A percentile compares a stretch with the other conserved stretches of the same genome.
These are phyloP conservation scores for Erpobdella octoculata DNA, from an alignment of 2,888 invertebrate genomes.

Conservation along the genomic window DNA sequence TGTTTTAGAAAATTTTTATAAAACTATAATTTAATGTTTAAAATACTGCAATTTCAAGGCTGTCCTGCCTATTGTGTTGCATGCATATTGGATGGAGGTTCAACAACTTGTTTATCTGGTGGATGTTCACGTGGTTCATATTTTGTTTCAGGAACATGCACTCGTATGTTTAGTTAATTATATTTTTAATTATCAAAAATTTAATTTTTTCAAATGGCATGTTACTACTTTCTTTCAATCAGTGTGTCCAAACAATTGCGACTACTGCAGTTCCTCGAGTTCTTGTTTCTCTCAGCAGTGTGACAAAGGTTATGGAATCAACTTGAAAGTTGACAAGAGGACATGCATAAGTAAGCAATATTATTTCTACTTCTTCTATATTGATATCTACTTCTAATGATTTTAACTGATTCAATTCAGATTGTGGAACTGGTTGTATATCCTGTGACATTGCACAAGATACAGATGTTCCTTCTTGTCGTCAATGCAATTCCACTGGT, in stretches of 20 bases:
- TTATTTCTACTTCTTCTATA: too few relatives aligned
- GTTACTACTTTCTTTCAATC: too few relatives aligned
- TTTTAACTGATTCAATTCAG: too few relatives aligned
- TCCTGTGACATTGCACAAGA: constrained; percentile 6
- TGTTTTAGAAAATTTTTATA: too few relatives aligned
- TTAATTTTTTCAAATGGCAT: too few relatives aligned
- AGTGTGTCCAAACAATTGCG: constrained; percentile 24
- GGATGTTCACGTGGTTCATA: constrained; percentile 19
- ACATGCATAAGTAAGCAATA: constrained; percentile 22
- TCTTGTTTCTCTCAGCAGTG: constrained; percentile 28
- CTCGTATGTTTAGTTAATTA: too few relatives aligned
- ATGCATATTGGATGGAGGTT: constrained; percentile 26
- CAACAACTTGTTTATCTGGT: constrained; percentile 24
- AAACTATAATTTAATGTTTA: too few relatives aligned
- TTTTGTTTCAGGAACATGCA: background rate
- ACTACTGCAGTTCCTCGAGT: constrained; percentile 21
- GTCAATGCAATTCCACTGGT: constrained; percentile 11
- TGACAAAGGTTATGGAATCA: constrained; percentile 29
- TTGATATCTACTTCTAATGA: too few relatives aligned
- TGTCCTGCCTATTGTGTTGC: constrained; percentile 26
- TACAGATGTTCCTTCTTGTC: constrained; percentile 15
- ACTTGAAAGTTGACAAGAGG: constrained; percentile 19
- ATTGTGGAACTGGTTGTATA: constrained; percentile 13
- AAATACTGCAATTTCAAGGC: too few relatives aligned
- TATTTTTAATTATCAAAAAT: too few relatives aligned